phyloP scores from a whole-genome alignment of 2,797 vertebrate species.

The Hemibagrus guttatus region DNA sequence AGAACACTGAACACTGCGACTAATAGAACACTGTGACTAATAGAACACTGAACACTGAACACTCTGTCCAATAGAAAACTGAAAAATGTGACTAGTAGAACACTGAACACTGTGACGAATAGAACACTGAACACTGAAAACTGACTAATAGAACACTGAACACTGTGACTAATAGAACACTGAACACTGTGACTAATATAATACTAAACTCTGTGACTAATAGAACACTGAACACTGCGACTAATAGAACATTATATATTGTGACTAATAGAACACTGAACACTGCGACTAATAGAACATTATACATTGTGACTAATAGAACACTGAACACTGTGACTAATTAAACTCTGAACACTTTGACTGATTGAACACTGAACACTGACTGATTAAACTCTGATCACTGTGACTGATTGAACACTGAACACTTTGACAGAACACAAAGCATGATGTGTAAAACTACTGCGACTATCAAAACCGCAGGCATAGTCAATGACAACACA shows the following conservation, averaged over 20 bases:
- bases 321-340: neutral
- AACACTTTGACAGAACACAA: neutral
- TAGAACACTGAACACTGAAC: neutral
- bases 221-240: neutral
- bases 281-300: neutral
- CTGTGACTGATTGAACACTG: neutral
- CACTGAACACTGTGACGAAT: neutral
- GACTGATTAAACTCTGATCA: neutral
- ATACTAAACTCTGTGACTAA: neutral
- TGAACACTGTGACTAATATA: neutral
- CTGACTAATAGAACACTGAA: neutral
- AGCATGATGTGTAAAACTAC: neutral
- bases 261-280: neutral
- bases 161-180: neutral
- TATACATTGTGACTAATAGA: neutral
- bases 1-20: no score
- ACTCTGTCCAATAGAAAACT: neutral
- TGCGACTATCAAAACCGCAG: neutral
- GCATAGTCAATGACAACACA: neutral
- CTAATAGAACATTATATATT: neutral
- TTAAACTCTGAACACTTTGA: neutral
- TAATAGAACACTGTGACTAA: no score
- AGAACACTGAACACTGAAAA: neutral
- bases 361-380: neutral
- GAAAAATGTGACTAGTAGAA: neutral